A percentile compares a stretch with the other conserved stretches of the same genome.
These are phyloP conservation scores for Chanos chanos DNA, from an alignment of 2,797 vertebrate species.

Conservation along the genomic window DNA sequence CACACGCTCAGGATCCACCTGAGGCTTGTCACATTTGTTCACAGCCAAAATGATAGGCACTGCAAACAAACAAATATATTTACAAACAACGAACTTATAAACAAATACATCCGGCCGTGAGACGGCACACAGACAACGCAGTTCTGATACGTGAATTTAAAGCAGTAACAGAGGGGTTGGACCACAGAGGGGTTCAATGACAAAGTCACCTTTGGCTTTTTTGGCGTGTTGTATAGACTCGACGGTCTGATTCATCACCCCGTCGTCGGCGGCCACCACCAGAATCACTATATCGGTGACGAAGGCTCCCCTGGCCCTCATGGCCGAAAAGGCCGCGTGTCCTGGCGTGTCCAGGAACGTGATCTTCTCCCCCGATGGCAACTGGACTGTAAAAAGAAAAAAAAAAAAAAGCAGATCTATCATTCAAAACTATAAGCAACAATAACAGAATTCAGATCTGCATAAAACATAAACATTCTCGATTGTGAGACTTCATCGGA, in stretches of 20 bases:
- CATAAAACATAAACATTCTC: too few species aligned
- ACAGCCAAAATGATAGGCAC: conserved; percentile 89
- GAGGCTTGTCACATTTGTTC: conserved; percentile 91
- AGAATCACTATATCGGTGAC: conserved; percentile 90
- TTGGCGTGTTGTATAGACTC: conserved; percentile 90
- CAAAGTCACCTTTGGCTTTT: conserved; percentile 74
- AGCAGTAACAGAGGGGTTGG: too few species aligned
- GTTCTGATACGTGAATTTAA: too few species aligned
- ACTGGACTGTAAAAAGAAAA: conserved; percentile 58
- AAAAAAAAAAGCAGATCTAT: too few species aligned
- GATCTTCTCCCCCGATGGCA: conserved; percentile 87
- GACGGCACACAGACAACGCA: too few species aligned
- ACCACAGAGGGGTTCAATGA: too few species aligned
- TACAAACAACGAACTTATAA: too few species aligned
- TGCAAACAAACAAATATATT: conserved; percentile 44
- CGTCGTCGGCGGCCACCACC: conserved; percentile 93
- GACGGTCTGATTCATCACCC: conserved; percentile 91
- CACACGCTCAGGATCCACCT: conserved; percentile 80
- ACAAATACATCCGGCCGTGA: too few species aligned
- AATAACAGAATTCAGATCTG: too few species aligned
- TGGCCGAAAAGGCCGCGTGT: conserved; percentile 92
- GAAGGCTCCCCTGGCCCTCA: conserved; percentile 84
- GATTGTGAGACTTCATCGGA: too few species aligned
- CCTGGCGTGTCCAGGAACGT: conserved; percentile 97
- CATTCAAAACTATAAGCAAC: too few species aligned